Conservation (phyloP, 2,113 vertebrate species). For the Rhabdomys dilectus region DNA sequence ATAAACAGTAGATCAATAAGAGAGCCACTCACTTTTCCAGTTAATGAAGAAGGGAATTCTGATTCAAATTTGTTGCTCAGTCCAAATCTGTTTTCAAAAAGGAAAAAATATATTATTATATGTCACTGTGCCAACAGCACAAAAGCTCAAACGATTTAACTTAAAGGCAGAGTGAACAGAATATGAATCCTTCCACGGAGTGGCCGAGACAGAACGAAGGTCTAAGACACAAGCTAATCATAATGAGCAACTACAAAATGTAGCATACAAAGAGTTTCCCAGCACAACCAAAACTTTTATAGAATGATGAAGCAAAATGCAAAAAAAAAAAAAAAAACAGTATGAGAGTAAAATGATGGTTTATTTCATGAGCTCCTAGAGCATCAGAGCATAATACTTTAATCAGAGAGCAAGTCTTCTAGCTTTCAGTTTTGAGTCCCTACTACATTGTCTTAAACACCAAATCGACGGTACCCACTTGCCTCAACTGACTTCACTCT, state of each 20-base stretch:
- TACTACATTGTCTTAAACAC: conserved; percentile 58
- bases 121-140: not conserved
- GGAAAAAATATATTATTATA: conserved; percentile 58
- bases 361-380: conserved; percentile 38
- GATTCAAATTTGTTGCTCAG: conserved; percentile 99
- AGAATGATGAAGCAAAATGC: not conserved
- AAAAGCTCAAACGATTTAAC: not conserved
- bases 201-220: not conserved
- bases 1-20: conserved; percentile 35
- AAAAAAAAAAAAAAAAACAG: not conserved
- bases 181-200: not conserved
- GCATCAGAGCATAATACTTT: conserved; percentile 1
- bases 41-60: conserved; percentile 98
- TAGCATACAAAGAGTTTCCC: conserved; percentile 43
- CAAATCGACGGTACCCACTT: conserved; percentile 12
- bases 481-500: conserved; percentile 17
- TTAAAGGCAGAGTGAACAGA: conserved; percentile 42
- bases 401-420: not conserved
- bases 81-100: conserved; percentile 92
- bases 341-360: conserved; percentile 4
- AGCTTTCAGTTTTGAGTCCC: conserved; percentile 59
- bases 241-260: conserved; percentile 50
- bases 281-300: conserved; percentile 31
- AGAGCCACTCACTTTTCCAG: conserved; percentile 94
- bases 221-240: conserved; percentile 25